Conservation (phyloP, 64 coral and sea anemone species). For the Pocillopora damicornis region DNA sequence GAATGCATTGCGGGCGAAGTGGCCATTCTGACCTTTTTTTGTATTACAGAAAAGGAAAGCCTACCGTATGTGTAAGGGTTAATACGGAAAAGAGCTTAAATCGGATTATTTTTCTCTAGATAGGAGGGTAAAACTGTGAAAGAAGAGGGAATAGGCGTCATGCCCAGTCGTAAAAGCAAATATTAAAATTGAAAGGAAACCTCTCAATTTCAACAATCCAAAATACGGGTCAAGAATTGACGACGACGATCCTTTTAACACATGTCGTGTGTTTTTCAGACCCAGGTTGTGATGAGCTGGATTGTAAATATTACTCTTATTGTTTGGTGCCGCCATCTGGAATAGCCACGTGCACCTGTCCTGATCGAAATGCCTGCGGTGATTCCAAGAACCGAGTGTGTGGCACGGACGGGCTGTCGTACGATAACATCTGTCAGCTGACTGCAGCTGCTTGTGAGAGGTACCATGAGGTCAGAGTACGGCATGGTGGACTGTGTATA, state of each 20-base stretch:
- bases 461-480: constrained; percentile 52
- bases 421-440: constrained; percentile 61
- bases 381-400: constrained; percentile 51
- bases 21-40: too few relatives aligned
- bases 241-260: neutral
- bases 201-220: too few relatives aligned
- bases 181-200: too few relatives aligned
- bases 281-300: constrained; percentile 29
- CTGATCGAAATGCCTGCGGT: constrained; percentile 43
- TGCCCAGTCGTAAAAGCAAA: too few relatives aligned
- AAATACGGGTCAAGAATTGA: too few relatives aligned
- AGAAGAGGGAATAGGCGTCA: too few relatives aligned
- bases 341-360: constrained; percentile 49
- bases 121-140: too few relatives aligned
- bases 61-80: too few relatives aligned
- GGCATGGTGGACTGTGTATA: constrained; percentile 80
- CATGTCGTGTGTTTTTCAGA: constrained; percentile 6
- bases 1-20: too few relatives aligned
- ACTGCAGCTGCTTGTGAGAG: constrained; percentile 67
- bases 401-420: constrained; percentile 69
- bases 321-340: constrained; percentile 37
- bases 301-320: constrained; percentile 51
- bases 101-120: too few relatives aligned
- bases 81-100: too few relatives aligned
- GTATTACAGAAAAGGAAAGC: too few relatives aligned